Percentiles rank a stretch among this genome's conserved stretches.
These are phyloP conservation scores for Indicator maculatus DNA, from an alignment of 2,113 vertebrate genomes.

Conservation along the genomic window DNA sequence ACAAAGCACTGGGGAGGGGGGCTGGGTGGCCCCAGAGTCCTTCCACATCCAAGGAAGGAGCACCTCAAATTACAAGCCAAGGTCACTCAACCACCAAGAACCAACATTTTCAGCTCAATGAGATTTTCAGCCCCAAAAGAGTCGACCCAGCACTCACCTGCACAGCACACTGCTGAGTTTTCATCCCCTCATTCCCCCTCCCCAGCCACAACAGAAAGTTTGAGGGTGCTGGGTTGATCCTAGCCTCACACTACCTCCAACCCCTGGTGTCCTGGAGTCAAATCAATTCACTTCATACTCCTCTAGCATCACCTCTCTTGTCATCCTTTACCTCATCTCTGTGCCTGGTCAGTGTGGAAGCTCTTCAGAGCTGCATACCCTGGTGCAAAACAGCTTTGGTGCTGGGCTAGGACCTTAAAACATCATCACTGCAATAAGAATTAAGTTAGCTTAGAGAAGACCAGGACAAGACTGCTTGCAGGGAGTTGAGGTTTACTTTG, in stretches of 20 bases:
- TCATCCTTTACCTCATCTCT: not conserved
- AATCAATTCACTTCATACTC: not conserved
- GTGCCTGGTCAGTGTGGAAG: not conserved
- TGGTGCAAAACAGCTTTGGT: not conserved
- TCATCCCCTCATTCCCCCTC: not conserved
- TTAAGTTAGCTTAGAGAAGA: not conserved
- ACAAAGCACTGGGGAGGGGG: not conserved
- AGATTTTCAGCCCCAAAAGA: not conserved
- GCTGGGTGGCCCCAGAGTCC: too few relatives aligned
- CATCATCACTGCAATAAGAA: not conserved
- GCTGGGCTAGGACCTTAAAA: not conserved
- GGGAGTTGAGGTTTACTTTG: not conserved
- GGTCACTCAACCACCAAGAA: not conserved
- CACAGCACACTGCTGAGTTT: rapidly evolving
- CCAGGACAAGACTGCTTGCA: not conserved
- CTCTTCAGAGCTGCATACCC: not conserved
- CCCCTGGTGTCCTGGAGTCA: not conserved
- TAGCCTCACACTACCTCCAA: rapidly evolving
- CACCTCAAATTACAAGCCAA: rapidly evolving
- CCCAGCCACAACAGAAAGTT: rapidly evolving
- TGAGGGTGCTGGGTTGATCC: not conserved
- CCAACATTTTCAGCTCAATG: not conserved
- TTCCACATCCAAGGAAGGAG: not conserved
- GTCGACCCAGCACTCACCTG: not conserved
- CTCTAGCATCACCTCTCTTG: not conserved